Conservation (phyloP, 2,113 vertebrate genomes). For the Corythaixoides concolor region DNA sequence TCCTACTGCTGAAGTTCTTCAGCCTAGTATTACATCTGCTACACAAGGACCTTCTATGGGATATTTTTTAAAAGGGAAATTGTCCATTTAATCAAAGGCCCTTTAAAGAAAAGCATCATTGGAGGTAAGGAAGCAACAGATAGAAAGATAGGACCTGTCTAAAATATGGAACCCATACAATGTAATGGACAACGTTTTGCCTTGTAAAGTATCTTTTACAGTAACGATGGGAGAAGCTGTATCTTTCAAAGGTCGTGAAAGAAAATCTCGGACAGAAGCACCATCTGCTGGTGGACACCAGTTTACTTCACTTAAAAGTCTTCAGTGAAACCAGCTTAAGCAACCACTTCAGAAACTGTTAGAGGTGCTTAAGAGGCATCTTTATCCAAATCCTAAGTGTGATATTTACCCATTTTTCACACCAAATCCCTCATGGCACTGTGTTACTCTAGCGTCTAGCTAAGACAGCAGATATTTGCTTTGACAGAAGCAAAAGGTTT, state of each 20-base stretch:
- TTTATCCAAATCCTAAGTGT: neutral
- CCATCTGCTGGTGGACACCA: slow-evolving; percentile 9
- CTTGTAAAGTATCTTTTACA: neutral
- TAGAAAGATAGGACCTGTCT: neutral
- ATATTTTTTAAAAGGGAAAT: neutral
- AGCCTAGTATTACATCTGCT: neutral
- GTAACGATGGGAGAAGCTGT: neutral
- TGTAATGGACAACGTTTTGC: neutral
- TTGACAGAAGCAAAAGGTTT: neutral
- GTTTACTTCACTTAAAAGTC: neutral
- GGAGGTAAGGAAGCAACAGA: neutral
- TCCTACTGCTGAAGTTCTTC: neutral
- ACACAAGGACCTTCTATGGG: neutral
- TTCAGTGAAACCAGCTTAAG: neutral
- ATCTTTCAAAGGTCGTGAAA: neutral
- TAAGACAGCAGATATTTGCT: neutral
- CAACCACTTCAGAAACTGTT: neutral
- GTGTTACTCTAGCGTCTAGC: neutral
- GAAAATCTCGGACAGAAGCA: neutral
- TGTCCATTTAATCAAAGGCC: neutral
- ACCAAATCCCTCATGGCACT: neutral
- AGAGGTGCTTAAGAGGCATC: neutral
- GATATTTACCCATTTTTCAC: neutral
- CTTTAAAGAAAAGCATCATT: neutral
- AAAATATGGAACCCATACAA: neutral